Percentiles rank a stretch among this genome's conserved stretches.
These are phyloP conservation scores for Cosmia pyralina DNA, from an alignment of 2,888 invertebrate genomes.

Conservation along the genomic window DNA sequence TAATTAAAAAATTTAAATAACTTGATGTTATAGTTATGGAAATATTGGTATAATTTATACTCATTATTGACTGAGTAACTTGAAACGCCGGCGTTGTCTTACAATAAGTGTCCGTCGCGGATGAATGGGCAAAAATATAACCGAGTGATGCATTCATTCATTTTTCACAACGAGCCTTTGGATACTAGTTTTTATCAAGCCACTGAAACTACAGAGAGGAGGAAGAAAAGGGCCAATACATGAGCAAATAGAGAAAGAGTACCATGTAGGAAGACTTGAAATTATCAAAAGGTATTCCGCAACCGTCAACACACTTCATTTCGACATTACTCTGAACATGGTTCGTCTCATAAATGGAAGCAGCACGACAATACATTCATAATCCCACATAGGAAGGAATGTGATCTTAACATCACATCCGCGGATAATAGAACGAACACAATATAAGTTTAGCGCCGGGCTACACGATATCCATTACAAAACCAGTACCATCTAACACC, in stretches of 20 bases:
- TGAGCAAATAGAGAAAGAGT: neutral
- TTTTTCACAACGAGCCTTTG: constrained; percentile 7
- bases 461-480: constrained; percentile 61
- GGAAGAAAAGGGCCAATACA: too few species aligned
- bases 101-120: constrained; percentile 36
- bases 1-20: neutral
- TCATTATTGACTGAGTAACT: constrained; percentile 41
- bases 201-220: neutral
- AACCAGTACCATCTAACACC: constrained; percentile 56
- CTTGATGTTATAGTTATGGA: constrained; percentile 7
- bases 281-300: neutral
- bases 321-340: constrained; percentile 8
- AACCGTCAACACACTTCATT: constrained; percentile 11
- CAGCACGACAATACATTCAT: constrained; percentile 43
- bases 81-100: constrained; percentile 47
- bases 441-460: constrained; percentile 53
- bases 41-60: constrained; percentile 21
- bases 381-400: constrained; percentile 39
- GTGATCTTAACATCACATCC: constrained; percentile 34
- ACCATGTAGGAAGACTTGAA: neutral
- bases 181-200: neutral
- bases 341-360: constrained; percentile 24
- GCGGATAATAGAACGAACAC: constrained; percentile 36
- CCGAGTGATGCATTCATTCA: constrained; percentile 20
- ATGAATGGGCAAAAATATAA: constrained; percentile 43